Conservation (phyloP, 2,888 invertebrate genomes). For the Argyresthia goedartella region DNA sequence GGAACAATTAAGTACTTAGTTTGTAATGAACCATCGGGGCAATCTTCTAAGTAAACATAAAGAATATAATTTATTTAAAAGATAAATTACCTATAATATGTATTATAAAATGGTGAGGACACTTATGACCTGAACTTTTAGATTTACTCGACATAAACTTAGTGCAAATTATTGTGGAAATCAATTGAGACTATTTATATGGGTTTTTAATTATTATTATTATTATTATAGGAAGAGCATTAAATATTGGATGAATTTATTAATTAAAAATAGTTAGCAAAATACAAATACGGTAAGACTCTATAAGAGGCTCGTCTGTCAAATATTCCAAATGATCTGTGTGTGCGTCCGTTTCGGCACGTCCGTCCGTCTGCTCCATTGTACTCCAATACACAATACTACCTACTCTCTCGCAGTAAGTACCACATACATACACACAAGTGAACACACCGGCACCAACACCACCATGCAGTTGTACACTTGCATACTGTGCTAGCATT, state of each 20-base stretch:
- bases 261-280: constrained; percentile 71
- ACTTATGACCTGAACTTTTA: constrained; percentile 46
- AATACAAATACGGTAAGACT: constrained; percentile 70
- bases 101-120: constrained; percentile 31
- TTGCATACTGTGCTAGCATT: constrained; percentile 32
- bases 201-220: constrained; percentile 70
- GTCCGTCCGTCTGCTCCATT: constrained; percentile 18
- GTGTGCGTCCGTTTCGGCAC: constrained; percentile 18
- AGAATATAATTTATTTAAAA: constrained; percentile 67
- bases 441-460: background rate
- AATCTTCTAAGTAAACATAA: constrained; percentile 65
- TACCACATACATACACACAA: background rate
- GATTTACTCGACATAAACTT: constrained; percentile 70
- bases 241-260: constrained; percentile 71
- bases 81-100: constrained; percentile 65
- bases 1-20: constrained; percentile 70
- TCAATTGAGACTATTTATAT: constrained; percentile 70
- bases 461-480: constrained; percentile 8
- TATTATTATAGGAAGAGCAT: constrained; percentile 65
- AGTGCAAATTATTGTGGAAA: constrained; percentile 70
- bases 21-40: constrained; percentile 64
- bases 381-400: too few relatives aligned
- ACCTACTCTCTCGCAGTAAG: background rate
- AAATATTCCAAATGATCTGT: constrained; percentile 26
- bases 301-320: constrained; percentile 65